Base-by-base conservation (phyloP, 2,888 invertebrate genomes). In the Tachystola acroxantha region DNA sequence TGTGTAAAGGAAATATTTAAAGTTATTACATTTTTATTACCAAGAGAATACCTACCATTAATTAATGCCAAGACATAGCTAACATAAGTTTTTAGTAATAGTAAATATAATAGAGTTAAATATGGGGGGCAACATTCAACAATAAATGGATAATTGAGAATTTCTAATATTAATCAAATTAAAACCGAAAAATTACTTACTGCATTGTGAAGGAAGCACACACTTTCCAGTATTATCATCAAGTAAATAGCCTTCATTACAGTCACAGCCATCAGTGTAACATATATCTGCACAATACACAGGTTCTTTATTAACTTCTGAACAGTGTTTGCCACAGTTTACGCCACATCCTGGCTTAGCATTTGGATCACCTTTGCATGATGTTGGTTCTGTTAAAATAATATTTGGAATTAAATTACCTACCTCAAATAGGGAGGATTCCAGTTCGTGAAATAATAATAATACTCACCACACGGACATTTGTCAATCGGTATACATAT, bases 131-230 rank as follows among this genome's bases (percentile, higher is more conserved):
- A n/a, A n/a, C n/a, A n/a, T n/a, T n/a, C n/a, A n/a, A n/a, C n/a
- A n/a, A n/a, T n/a, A n/a, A n/a, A n/a, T n/a, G n/a, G n/a, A n/a
- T n/a, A n/a, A n/a, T n/a, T n/a, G n/a, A n/a, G n/a, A n/a, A n/a
- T n/a, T n/a, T n/a, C n/a, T n/a, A 24, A 24, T 2, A 24, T 24
- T 9, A 24, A 24, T 2, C n/a, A 24, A 3, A 24, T 24, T 16
- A 16, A 4, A 16, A 4, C 16, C 6, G n/a, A n/a, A n/a, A n/a
- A 16, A 4, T 13, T 34, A 53, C 55, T 55, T 43, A 62, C 64
- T 28, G 27, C 61, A 59, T 11, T 56, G 26, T 16, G 50, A 29
- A 7, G 53, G 53, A n/a, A 35, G 29, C 3, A 59, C 55, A 36
- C 57, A 61, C 42, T 41, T 44, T 2, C 39, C 35, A 5, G 25